These are phyloP conservation scores for Bombus balteatus DNA, from an alignment of 1,140 invertebrate genomes.

Conservation along the genomic window DNA sequence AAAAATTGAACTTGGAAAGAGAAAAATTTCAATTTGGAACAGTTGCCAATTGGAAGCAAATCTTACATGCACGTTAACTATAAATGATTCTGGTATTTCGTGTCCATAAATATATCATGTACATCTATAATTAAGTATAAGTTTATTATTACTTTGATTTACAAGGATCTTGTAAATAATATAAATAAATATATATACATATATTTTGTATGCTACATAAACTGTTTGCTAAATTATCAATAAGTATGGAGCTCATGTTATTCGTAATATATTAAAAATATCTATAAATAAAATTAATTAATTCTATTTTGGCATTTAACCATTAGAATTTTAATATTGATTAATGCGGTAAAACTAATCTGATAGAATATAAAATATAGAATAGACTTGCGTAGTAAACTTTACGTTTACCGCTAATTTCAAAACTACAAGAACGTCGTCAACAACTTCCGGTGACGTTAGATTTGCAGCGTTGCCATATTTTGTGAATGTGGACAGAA, in stretches of 20 bases:
- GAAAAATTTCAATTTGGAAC: constrained; percentile 77
- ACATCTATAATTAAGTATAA: not conserved
- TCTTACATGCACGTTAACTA: constrained; percentile 53
- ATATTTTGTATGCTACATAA: not conserved
- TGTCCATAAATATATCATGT: constrained; percentile 19
- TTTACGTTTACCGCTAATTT: constrained; percentile 14
- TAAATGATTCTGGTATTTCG: constrained; percentile 52
- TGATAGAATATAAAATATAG: not conserved
- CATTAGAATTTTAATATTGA: not conserved
- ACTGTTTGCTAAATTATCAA: not conserved
- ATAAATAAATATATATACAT: not conserved
- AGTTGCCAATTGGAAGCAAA: constrained; percentile 71
- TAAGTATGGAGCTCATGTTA: no score
- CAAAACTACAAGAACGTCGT: constrained; percentile 3
- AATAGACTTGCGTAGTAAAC: not conserved
- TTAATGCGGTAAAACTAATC: not conserved
- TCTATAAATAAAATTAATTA: not conserved
- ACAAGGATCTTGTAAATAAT: not conserved
- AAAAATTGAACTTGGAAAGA: constrained; percentile 62
- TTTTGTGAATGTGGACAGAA: constrained; percentile 19
- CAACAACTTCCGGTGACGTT: constrained; percentile 48
- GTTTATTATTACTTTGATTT: not conserved
- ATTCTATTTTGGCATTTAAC: not conserved
- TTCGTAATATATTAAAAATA: not conserved
- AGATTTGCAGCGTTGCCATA: constrained; percentile 50